These are phyloP conservation scores for Cosmia trapezina DNA, from an alignment of 2,888 invertebrate species.

Conservation along the genomic window DNA sequence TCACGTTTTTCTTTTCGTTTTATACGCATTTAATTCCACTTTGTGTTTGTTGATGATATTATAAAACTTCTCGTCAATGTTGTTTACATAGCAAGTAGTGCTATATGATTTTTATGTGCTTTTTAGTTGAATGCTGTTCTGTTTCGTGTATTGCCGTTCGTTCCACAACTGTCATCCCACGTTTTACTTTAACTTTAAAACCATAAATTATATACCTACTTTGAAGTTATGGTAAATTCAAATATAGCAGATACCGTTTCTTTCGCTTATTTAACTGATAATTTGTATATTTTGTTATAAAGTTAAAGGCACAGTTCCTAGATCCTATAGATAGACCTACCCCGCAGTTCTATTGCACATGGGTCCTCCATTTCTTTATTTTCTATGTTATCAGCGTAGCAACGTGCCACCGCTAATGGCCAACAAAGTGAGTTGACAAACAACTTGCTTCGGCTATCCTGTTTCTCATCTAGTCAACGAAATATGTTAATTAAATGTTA, in stretches of 20 bases:
- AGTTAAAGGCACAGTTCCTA: neutral
- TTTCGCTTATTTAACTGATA: neutral
- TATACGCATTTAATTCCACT: no score
- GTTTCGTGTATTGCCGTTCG: neutral
- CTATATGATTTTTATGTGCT: no score
- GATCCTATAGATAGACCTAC: neutral
- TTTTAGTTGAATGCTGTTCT: neutral
- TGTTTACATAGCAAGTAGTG: no score
- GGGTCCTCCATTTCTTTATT: constrained; percentile 15
- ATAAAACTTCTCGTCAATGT: no score
- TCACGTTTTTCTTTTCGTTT: no score
- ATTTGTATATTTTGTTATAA: neutral
- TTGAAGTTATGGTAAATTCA: neutral
- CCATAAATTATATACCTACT: neutral
- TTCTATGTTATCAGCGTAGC: constrained; percentile 45
- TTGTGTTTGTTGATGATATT: no score
- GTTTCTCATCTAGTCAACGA: no score
- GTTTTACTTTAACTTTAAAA: neutral
- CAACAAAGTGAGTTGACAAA: constrained; percentile 84
- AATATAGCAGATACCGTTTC: neutral
- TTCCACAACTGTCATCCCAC: no score
- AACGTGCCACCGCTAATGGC: constrained; percentile 87
- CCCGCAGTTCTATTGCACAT: neutral
- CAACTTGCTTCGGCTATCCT: constrained; percentile 75
- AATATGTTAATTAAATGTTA: no score